Evolutionary conservation across 2,888 invertebrate species (phyloP).

Genomic region (Cremastinae sp.): DNA sequence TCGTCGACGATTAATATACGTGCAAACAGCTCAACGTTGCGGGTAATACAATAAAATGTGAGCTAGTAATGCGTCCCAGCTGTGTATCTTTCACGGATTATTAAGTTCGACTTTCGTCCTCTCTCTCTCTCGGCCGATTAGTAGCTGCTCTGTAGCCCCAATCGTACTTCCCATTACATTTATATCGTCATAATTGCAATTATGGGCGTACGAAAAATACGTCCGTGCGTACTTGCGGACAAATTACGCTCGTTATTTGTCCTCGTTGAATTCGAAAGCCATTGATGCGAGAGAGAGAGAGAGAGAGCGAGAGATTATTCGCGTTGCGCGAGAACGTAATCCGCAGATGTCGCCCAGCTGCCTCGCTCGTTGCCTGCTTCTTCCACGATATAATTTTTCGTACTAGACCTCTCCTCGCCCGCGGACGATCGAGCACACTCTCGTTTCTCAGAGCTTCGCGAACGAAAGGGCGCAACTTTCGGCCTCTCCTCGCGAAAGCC

Average conservation of each 20-base stretch:
- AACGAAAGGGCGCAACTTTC: conserved; percentile 14
- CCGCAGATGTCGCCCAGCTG: conserved; percentile 78
- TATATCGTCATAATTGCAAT: conserved; percentile 22
- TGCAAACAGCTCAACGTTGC: conserved; percentile 25
- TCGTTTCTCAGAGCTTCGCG: no score
- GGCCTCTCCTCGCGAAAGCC: no score
- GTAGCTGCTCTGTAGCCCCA: conserved; percentile 40
- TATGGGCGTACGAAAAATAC: conserved; percentile 2
- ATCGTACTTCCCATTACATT: conserved; percentile 38
- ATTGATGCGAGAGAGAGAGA: conserved; percentile 56
- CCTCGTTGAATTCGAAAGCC: conserved; percentile 32
- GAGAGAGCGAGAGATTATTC: no score
- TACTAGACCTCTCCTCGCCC: no score
- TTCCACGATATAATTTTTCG: conserved; percentile 36
- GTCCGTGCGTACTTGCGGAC: no score
- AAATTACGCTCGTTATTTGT: no score
- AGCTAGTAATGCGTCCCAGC: conserved; percentile 31
- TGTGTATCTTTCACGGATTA: conserved; percentile 50
- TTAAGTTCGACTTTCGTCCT: conserved; percentile 44
- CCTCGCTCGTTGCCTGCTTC: conserved; percentile 54
- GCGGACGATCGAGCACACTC: no score
- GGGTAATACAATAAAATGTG: conserved; percentile 33
- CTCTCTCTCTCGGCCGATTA: conserved; percentile 26
- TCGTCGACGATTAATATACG: conserved; percentile 52
- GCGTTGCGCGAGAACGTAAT: conserved; percentile 70